These are phyloP conservation scores for Osmerus mordax DNA, from an alignment of 2,113 vertebrate species.

Conservation along the genomic window DNA sequence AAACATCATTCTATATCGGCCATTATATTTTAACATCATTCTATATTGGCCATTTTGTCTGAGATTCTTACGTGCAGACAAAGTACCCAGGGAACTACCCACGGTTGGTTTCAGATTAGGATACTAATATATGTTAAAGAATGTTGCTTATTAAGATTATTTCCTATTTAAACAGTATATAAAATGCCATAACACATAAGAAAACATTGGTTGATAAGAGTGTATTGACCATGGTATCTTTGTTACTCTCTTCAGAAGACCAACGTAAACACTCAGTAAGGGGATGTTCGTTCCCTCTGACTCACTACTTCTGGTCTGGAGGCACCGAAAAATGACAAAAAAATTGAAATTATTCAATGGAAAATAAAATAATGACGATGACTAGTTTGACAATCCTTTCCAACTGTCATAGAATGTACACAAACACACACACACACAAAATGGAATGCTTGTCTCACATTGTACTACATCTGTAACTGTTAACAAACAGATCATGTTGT, in stretches of 20 bases:
- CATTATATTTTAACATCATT: too few relatives aligned
- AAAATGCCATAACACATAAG: constrained; percentile 70
- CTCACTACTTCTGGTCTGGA: constrained; percentile 68
- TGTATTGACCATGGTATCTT: constrained; percentile 57
- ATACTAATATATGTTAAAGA: constrained; percentile 72
- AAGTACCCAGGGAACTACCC: constrained; percentile 56
- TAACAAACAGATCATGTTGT: not conserved
- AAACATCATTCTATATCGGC: constrained; percentile 50
- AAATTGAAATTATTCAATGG: constrained; percentile 70
- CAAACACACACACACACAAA: too few relatives aligned
- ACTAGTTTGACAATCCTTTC: constrained; percentile 48
- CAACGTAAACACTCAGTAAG: constrained; percentile 68
- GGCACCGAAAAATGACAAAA: constrained; percentile 51
- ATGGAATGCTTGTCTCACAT: too few relatives aligned
- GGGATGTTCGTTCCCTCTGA: constrained; percentile 70
- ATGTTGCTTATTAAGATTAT: constrained; percentile 67
- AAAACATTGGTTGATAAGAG: constrained; percentile 57
- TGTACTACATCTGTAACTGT: too few relatives aligned
- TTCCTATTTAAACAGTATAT: constrained; percentile 72
- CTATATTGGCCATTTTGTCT: constrained; percentile 59
- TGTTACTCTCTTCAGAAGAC: constrained; percentile 63
- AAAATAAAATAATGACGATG: constrained; percentile 73
- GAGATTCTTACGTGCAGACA: constrained; percentile 62
- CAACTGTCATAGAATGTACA: not conserved
- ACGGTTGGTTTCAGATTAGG: constrained; percentile 64